Conservation (phyloP, 2,888 invertebrate genomes). For the Dryobotodes eremita region DNA sequence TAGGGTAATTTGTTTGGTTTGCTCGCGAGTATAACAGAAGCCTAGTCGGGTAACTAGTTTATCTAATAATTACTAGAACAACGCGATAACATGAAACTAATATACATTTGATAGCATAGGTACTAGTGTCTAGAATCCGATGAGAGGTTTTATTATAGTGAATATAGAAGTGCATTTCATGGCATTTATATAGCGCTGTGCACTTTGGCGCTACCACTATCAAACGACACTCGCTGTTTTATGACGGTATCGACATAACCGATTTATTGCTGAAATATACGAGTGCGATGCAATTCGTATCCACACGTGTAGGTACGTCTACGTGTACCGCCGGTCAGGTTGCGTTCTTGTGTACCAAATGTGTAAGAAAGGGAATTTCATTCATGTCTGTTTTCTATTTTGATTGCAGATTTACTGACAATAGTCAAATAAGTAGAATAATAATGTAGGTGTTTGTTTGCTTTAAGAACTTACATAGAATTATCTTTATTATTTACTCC, state of each 20-base stretch:
- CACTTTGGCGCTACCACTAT: conserved; percentile 25
- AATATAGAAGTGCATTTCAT: background rate
- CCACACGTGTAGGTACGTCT: background rate
- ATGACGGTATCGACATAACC: conserved; percentile 12
- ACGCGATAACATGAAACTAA: background rate
- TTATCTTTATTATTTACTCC: background rate
- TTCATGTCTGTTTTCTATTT: background rate
- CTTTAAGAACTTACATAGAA: background rate
- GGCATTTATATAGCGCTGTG: background rate
- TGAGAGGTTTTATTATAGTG: background rate
- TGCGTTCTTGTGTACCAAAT: background rate
- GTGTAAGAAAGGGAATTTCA: background rate
- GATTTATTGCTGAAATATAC: conserved; percentile 25
- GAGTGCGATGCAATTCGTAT: background rate
- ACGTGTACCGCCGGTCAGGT: background rate
- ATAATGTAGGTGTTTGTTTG: too few relatives aligned
- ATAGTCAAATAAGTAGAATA: background rate
- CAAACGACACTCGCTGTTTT: conserved; percentile 21
- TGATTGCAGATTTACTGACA: background rate
- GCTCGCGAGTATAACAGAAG: background rate
- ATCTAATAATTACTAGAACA: background rate
- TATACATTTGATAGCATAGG: background rate
- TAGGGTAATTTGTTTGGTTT: conserved; percentile 6
- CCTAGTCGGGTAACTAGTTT: background rate
- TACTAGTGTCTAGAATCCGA: background rate